phyloP scores from a whole-genome alignment of 2,113 vertebrate genomes.

The Nipponia nippon region DNA sequence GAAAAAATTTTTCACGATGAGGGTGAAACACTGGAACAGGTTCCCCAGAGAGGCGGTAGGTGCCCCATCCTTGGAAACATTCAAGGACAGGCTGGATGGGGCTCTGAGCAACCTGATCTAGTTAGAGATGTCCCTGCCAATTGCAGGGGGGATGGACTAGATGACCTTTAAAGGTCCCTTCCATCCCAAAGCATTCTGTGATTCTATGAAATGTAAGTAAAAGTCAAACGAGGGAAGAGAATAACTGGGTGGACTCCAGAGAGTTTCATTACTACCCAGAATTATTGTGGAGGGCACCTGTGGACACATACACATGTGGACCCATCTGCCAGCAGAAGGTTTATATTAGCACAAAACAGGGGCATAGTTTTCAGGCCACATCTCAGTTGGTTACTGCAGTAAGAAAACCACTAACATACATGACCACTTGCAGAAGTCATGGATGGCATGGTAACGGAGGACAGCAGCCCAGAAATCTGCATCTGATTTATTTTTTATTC shows the following conservation, averaged over 20 bases:
- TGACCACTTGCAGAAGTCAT: background rate
- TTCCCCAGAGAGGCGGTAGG: no score
- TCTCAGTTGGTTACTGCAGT: background rate
- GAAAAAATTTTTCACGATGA: no score
- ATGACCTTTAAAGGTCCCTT: no score
- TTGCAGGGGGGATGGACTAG: no score
- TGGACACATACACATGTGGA: background rate
- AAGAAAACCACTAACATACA: background rate
- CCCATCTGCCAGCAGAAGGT: background rate
- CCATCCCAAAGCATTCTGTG: no score
- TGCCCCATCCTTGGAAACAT: no score
- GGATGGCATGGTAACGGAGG: background rate
- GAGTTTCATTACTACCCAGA: background rate
- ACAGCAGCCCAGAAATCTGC: background rate
- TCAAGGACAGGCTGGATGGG: no score
- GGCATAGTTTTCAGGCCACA: background rate
- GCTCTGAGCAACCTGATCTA: no score
- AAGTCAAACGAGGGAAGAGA: background rate
- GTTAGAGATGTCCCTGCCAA: no score
- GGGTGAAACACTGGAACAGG: no score
- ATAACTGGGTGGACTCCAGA: background rate
- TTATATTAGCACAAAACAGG: background rate
- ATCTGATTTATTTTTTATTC: background rate
- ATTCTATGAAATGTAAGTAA: background rate
- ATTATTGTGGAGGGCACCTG: background rate